Conservation (phyloP, 2,797 vertebrate genomes). For the Gymnodraco acuticeps region DNA sequence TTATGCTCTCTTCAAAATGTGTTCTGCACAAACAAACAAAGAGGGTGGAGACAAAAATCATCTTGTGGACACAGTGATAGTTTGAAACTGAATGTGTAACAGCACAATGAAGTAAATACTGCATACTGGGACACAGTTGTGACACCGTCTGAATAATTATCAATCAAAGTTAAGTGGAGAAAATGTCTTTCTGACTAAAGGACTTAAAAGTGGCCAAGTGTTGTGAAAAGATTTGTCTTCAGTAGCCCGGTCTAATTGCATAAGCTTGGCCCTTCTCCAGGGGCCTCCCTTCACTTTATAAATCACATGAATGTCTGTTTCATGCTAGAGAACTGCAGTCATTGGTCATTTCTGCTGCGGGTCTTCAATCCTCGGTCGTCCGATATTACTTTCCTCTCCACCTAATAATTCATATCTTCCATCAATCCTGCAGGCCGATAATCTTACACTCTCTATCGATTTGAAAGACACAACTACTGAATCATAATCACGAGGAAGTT, state of each 20-base stretch:
- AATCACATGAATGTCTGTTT: conserved; percentile 75
- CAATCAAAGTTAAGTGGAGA: conserved; percentile 58
- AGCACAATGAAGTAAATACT: conserved; percentile 29
- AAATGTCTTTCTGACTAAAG: conserved; percentile 62
- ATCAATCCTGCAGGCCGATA: conserved; percentile 71
- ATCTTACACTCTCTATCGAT: conserved; percentile 66
- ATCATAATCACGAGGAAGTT: conserved; percentile 68
- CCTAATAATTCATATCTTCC: conserved; percentile 79
- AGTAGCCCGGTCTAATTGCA: conserved; percentile 67
- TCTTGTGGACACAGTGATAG: conserved; percentile 2
- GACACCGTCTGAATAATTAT: conserved; percentile 69
- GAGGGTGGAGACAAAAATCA: conserved; percentile 2
- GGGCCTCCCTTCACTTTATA: conserved; percentile 67
- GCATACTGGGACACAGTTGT: conserved; percentile 44
- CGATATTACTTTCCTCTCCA: conserved; percentile 68
- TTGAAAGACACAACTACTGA: conserved; percentile 54
- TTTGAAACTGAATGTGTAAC: conserved; percentile 36
- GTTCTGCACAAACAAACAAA: conserved; percentile 1
- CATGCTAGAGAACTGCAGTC: conserved; percentile 63
- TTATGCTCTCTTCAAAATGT: not conserved
- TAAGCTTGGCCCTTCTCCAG: conserved; percentile 74
- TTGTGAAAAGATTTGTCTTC: conserved; percentile 61
- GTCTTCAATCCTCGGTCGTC: conserved; percentile 65
- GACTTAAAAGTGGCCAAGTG: conserved; percentile 58
- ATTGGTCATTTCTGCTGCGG: conserved; percentile 73